These are phyloP conservation scores for Scatophagus argus DNA, from an alignment of 2,113 vertebrate species.

Conservation along the genomic window DNA sequence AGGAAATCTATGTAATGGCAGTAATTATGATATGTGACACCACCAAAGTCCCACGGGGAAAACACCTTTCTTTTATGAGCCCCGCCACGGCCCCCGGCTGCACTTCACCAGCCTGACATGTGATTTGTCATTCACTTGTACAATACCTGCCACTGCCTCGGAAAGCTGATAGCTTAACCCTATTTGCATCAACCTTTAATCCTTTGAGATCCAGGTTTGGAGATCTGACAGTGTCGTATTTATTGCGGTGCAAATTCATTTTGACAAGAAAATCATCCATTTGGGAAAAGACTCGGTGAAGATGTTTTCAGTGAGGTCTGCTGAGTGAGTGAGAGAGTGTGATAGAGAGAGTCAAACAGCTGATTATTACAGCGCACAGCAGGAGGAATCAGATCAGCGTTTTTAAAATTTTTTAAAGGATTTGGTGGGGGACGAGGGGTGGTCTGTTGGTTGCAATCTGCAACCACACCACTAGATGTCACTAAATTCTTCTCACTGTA, in stretches of 20 bases:
- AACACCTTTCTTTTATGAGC: neutral
- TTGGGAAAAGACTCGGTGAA: constrained; percentile 9
- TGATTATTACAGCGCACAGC: neutral
- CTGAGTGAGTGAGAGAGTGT: neutral
- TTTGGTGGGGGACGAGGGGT: no score
- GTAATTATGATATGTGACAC: constrained; percentile 13
- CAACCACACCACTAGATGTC: no score
- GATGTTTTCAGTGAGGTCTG: neutral
- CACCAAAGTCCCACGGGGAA: neutral
- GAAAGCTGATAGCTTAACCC: constrained; percentile 24
- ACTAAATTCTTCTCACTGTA: no score
- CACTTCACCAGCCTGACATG: neutral
- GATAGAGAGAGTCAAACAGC: constrained; percentile 2
- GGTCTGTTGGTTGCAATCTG: no score
- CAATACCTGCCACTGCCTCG: constrained; percentile 19
- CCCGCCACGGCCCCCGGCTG: neutral
- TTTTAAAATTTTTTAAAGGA: no score
- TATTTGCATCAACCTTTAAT: constrained; percentile 50
- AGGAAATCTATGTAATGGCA: constrained; percentile 4
- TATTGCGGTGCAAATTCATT: constrained; percentile 26
- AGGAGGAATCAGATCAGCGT: neutral
- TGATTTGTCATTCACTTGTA: constrained; percentile 18
- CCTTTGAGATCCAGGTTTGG: constrained; percentile 11
- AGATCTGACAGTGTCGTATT: constrained; percentile 24
- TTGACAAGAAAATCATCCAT: constrained; percentile 49